Evolutionary conservation across 2,888 invertebrate genomes (phyloP), one percentile per base, ranked within the genome.

Genomic region (Trissolcus japonicus): DNA sequence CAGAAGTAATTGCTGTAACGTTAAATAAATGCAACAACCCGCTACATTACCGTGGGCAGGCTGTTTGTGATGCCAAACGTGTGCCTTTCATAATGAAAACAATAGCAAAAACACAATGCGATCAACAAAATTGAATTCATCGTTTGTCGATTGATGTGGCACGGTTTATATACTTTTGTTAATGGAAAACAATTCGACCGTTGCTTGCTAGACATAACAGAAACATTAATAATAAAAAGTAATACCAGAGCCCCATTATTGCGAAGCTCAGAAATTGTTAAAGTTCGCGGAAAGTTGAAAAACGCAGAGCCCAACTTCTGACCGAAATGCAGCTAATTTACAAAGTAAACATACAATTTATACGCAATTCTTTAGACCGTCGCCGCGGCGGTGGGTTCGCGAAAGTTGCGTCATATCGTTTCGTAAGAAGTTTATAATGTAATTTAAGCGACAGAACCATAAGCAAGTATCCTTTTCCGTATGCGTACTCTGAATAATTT

Each of bases 401-500:
- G 14, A 51, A 74, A 74, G 43, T 74, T 67, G 57, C 51, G 19
- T 71, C 40, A 17, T 66, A 66, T 56, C 51, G 43, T 72, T 60
- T 51, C 17, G 40, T 65, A 56, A 78, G 61, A 63, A 72, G 66
- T 73, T 74, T 66, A 54, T 57, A 62, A 65, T 63, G 57, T 66
- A 74, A 67, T 71, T 74, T 62, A 54, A 69, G 51, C 40, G 55
- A 53, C 21, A 48, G 14, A 9, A 35, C 43, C 65, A 77, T 73
- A 50, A 69, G 61, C 40, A 13, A 66, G 56, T 73, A 73, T 66
- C 54, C 51, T 51, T 60, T 69, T 65, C 69, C 62, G 13, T 56
- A 43, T 55, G 50, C 67, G 56, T 69, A 73, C 40, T 65, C 19
- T 74, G 72, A 72, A 78, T 78, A 72, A 75, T 75, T 75, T 60